Percentiles rank a stretch among this genome's conserved stretches.
Conservation (phyloP, 2,797 vertebrate genomes). For the Sebastes taczanowskii region DNA sequence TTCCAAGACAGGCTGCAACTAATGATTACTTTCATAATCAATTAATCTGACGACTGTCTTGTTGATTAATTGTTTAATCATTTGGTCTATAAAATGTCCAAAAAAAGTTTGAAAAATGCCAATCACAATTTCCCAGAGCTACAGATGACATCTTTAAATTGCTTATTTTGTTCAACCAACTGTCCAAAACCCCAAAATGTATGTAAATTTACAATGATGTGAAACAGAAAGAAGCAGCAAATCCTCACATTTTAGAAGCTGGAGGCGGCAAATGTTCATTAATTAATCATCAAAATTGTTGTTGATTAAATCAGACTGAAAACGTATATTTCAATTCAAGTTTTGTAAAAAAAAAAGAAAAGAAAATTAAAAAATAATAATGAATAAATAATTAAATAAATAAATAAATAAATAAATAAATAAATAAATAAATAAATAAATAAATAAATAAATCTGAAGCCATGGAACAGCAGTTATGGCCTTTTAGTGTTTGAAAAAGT, state of each 20-base stretch:
- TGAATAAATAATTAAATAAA: not conserved
- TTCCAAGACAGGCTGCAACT: not conserved
- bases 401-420: not conserved
- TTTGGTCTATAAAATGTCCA: not conserved
- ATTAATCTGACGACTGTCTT: not conserved
- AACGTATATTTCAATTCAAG: not conserved
- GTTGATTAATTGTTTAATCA: not conserved
- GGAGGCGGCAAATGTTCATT: not conserved
- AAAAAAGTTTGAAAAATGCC: not conserved
- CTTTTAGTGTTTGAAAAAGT: not conserved
- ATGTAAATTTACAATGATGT: not conserved
- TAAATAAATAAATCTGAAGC: not conserved
- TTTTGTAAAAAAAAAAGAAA: not conserved
- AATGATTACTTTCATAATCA: not conserved
- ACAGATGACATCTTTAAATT: not conserved
- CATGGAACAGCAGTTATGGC: not conserved
- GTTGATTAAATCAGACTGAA: not conserved
- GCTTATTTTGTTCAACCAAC: not conserved
- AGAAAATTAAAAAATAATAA: accelerated
- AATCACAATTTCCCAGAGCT: not conserved
- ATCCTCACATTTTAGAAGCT: not conserved
- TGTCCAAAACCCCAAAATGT: not conserved
- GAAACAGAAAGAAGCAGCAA: not conserved
- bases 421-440: not conserved
- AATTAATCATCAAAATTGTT: not conserved